phyloP scores from a whole-genome alignment of 2,113 vertebrate species.

The Perccottus glenii region DNA sequence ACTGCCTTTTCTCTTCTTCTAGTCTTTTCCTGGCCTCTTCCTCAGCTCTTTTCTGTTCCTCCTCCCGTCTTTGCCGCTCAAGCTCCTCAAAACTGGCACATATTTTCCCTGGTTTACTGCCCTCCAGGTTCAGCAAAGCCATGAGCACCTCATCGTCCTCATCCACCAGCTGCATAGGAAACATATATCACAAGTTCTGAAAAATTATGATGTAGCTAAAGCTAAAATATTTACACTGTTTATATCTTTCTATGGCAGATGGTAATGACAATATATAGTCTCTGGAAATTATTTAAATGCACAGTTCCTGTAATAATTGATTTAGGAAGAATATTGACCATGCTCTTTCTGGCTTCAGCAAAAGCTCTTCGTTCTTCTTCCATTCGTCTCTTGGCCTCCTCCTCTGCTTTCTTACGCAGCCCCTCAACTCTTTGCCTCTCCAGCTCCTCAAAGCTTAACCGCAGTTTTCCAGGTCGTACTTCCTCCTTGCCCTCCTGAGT shows the following conservation, averaged over 20 bases:
- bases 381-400: conserved; percentile 88
- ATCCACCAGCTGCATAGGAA: conserved; percentile 71
- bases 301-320: background rate
- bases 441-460: conserved; percentile 93
- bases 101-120: conserved; percentile 77
- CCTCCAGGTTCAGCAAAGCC: conserved; percentile 76
- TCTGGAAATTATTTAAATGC: background rate
- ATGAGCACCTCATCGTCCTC: conserved; percentile 79
- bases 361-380: conserved; percentile 93
- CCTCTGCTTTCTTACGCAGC: conserved; percentile 87
- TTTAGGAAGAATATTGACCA: conserved; percentile 77
- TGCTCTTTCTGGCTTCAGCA: conserved; percentile 92
- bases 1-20: conserved; percentile 82
- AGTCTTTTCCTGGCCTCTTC: conserved; percentile 81
- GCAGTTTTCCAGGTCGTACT: conserved; percentile 86
- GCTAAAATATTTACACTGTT: no score
- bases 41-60: conserved; percentile 79
- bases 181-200: background rate
- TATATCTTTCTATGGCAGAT: no score
- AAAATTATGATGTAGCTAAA: background rate
- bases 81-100: conserved; percentile 82
- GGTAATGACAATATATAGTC: no score
- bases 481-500: conserved; percentile 78
- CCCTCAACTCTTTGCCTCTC: conserved; percentile 92
- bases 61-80: conserved; percentile 78